Evolutionary conservation across 37 sponge, comb jelly and placozoan species (phyloP), one percentile per base, ranked within the genome.

Genomic region (Geodia barretti): DNA sequence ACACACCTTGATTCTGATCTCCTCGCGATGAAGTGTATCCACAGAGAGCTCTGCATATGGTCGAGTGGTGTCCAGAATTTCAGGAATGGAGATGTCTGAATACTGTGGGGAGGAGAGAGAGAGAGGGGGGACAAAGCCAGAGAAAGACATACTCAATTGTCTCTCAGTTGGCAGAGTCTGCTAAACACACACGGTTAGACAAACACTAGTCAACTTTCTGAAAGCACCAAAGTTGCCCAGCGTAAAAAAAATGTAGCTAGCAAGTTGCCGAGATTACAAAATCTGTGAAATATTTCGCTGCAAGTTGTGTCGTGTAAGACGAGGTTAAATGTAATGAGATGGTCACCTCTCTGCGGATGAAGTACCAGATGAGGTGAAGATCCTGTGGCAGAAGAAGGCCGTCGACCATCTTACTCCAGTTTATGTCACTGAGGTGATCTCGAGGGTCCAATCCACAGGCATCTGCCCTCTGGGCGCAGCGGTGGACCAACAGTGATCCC

Each of bases 1-100:
- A n/a, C n/a, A n/a, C n/a, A 82, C 83, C 67, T 83, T 74, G 24
- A 34, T 14, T 64, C n/a, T 83, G 21, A 74, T 66, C 3, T 74
- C 83, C 33, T 74, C 83, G 23, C 67, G 64, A 0, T 31, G 21
- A 19, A 83, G 39, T n/a, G 23, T 62, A 17, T 42, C 83, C 4
- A 41, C 23, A 23, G 74, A 29, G 21, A 84, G 39, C 8, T 21
- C 3, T 20, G 78, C 1, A 32, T 68, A 84, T 0, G 77, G 77
- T 40, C 41, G 41, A 9, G 75, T 38, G 0, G 25, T 25, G 0
- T 35, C 60, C n/a, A 11, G 24, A 35, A 84, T 28, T 9, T 58
- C 69, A n/a, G 40, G 38, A 4, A 84, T 70, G 29, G 62, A 8
- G 41, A 8, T 64, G 38, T 71, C 73, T 1, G 41, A 47, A 72